Evolutionary conservation across 2,113 vertebrate species (phyloP).

Genomic region (Syngnathoides biaculeatus): DNA sequence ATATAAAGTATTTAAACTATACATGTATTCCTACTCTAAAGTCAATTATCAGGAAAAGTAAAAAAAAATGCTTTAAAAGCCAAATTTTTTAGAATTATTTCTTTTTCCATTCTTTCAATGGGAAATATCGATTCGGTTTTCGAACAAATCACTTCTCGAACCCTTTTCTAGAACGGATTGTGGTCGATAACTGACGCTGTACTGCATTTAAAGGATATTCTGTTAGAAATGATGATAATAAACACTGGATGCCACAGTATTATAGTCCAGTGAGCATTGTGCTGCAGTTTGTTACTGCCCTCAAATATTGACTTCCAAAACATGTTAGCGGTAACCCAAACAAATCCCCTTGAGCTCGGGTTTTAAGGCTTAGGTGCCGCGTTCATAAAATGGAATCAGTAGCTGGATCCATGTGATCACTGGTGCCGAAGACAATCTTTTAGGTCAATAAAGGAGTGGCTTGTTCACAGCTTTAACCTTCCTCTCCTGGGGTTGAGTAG

Average conservation of each 20-base stretch:
- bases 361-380: conserved; percentile 17
- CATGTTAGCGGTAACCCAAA: conserved; percentile 48
- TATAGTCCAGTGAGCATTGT: background rate
- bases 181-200: no score
- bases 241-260: background rate
- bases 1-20: no score
- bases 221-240: no score
- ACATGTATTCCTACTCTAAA: no score
- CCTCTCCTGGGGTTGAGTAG: background rate
- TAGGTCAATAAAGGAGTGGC: background rate
- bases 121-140: no score
- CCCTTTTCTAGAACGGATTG: no score
- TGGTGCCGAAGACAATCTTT: background rate
- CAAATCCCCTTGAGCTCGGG: conserved; percentile 46
- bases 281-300: background rate
- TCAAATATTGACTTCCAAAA: conserved; percentile 42
- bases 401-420: conserved; percentile 1
- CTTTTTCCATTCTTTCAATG: no score
- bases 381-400: conserved; percentile 18
- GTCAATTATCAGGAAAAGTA: no score
- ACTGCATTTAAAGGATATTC: no score
- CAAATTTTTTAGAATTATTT: no score
- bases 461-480: background rate
- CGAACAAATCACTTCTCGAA: no score
- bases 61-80: no score